phyloP scores from a whole-genome alignment of 1,140 invertebrate species.

The Lordiphosa collinella region DNA sequence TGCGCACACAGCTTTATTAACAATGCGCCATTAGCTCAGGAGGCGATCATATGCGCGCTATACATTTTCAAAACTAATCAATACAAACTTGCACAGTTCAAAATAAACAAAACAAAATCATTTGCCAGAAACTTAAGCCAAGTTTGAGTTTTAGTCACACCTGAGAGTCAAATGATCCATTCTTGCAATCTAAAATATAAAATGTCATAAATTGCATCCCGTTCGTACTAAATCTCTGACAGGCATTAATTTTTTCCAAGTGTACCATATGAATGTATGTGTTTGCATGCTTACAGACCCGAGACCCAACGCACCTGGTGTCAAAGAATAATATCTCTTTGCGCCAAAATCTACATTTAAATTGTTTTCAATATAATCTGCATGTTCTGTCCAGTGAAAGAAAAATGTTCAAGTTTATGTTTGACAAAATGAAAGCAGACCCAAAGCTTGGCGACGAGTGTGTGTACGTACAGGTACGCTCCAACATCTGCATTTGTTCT shows the following conservation, averaged over 20 bases:
- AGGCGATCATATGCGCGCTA: too few relatives aligned
- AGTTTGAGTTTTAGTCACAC: too few relatives aligned
- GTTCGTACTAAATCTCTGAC: too few relatives aligned
- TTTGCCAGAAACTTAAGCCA: too few relatives aligned
- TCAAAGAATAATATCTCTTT: conserved; percentile 56
- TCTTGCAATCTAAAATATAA: too few relatives aligned
- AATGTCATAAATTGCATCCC: too few relatives aligned
- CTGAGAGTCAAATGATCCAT: too few relatives aligned
- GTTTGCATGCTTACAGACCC: not conserved
- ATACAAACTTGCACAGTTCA: too few relatives aligned
- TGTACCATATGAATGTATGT: conserved; percentile 1
- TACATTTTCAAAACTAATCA: too few relatives aligned
- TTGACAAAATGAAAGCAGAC: conserved; percentile 48
- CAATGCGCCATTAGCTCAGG: too few relatives aligned
- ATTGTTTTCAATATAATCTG: conserved; percentile 78
- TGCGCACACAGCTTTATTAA: too few relatives aligned
- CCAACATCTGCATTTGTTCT: conserved; percentile 53
- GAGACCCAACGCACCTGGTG: conserved; percentile 44
- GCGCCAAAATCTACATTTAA: conserved; percentile 70
- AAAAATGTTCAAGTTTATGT: conserved; percentile 55
- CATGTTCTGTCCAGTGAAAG: conserved; percentile 59
- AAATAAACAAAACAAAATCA: too few relatives aligned
- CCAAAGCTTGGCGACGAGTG: conserved; percentile 3
- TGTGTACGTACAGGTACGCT: conserved; percentile 7
- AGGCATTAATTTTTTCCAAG: not conserved